These are phyloP conservation scores for Ennomos fuscantarius DNA, from an alignment of 2,888 invertebrate species.

Conservation along the genomic window DNA sequence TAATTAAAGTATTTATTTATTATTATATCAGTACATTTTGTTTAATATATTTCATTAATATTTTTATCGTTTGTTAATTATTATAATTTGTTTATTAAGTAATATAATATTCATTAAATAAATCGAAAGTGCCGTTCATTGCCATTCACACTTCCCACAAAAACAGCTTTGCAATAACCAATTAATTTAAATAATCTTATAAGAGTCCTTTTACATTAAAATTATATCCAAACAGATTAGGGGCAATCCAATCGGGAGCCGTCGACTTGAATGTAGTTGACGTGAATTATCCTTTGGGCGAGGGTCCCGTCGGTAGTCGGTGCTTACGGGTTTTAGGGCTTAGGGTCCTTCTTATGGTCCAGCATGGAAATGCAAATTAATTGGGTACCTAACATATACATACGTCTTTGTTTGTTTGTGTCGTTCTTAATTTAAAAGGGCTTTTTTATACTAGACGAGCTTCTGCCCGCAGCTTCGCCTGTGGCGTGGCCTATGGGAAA, in stretches of 20 bases:
- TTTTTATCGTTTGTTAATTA: no score
- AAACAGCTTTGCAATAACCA: constrained; percentile 6
- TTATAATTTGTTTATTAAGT: no score
- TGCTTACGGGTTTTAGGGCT: not conserved
- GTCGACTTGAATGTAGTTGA: constrained; percentile 28
- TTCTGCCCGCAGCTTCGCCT: no score
- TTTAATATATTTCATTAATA: no score
- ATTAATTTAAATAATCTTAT: constrained; percentile 33
- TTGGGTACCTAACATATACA: constrained; percentile 1
- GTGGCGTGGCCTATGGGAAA: no score
- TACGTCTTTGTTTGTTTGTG: no score
- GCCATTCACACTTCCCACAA: constrained; percentile 5
- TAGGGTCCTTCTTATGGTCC: constrained; percentile 9
- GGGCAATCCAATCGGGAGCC: constrained; percentile 26
- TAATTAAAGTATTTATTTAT: no score
- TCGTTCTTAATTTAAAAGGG: no score
- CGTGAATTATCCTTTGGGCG: constrained; percentile 14
- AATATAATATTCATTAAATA: no score
- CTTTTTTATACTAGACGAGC: no score
- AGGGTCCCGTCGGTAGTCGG: constrained; percentile 10
- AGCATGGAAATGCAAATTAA: constrained; percentile 11
- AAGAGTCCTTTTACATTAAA: constrained; percentile 31
- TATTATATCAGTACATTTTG: no score
- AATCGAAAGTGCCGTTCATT: not conserved
- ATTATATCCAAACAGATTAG: constrained; percentile 31